phyloP scores from a whole-genome alignment of 2,113 vertebrate species.

The Aspidoscelis tigris region DNA sequence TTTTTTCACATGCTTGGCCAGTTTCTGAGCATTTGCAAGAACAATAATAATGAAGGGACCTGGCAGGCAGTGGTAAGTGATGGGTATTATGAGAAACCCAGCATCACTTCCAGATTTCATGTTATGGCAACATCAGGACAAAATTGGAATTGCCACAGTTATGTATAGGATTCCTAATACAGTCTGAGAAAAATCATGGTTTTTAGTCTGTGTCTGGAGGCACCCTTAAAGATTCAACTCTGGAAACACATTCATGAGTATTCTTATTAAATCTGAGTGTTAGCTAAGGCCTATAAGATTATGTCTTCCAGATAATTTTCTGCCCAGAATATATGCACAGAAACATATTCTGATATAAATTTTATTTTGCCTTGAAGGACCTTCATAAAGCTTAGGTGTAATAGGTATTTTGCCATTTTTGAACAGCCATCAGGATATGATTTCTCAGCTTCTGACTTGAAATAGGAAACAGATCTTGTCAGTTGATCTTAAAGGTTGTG shows the following conservation, averaged over 20 bases:
- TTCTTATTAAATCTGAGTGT: background rate
- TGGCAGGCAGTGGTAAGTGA: too few species aligned
- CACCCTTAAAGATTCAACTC: background rate
- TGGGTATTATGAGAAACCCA: too few species aligned
- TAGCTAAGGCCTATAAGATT: background rate
- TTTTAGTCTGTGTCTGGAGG: background rate
- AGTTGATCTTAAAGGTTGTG: background rate
- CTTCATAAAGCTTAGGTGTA: background rate
- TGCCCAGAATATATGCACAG: background rate
- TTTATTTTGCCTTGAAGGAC: background rate
- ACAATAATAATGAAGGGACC: too few species aligned
- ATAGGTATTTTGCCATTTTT: background rate
- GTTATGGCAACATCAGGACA: too few species aligned
- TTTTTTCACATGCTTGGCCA: too few species aligned
- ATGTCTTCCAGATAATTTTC: background rate
- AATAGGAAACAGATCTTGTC: background rate
- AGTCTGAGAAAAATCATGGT: too few species aligned
- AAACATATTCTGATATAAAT: background rate
- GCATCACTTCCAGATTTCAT: too few species aligned
- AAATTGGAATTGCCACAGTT: too few species aligned
- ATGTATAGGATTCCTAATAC: too few species aligned
- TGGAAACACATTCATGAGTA: background rate
- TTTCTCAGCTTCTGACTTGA: background rate
- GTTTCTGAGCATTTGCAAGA: too few species aligned
- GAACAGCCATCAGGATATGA: background rate